Conservation (phyloP, 2,888 invertebrate species). For the Liodrosophila aerea region DNA sequence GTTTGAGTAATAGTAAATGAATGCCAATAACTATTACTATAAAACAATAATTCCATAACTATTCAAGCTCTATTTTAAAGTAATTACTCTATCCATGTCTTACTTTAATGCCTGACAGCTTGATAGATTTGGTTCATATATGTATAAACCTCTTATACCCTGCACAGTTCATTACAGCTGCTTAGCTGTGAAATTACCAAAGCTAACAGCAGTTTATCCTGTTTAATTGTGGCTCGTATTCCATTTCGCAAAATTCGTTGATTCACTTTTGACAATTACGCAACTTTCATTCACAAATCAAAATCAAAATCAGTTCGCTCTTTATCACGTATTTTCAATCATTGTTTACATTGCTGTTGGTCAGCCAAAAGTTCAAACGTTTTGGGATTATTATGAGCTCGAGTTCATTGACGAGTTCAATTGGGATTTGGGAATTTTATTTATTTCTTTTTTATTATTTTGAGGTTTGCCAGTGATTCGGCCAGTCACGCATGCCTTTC, state of each 20-base stretch:
- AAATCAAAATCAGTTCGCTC: constrained; percentile 12
- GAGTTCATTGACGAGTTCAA: constrained; percentile 47
- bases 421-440: constrained; percentile 18
- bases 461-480: constrained; percentile 43
- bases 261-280: constrained; percentile 21
- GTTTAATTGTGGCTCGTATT: constrained; percentile 2
- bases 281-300: constrained; percentile 28
- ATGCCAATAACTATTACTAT: too few relatives aligned
- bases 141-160: too few relatives aligned
- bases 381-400: constrained; percentile 26
- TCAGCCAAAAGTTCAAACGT: constrained; percentile 43
- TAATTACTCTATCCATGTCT: too few relatives aligned
- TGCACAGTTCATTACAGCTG: background rate
- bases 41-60: too few relatives aligned
- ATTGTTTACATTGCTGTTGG: constrained; percentile 35
- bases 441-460: too few relatives aligned
- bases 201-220: constrained; percentile 9
- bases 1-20: too few relatives aligned
- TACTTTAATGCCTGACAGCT: too few relatives aligned
- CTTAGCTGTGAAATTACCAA: background rate
- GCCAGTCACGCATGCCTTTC: constrained; percentile 72
- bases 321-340: constrained; percentile 17
- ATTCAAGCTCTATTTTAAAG: too few relatives aligned
- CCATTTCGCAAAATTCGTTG: background rate
- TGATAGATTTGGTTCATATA: too few relatives aligned